Percentiles rank a stretch among this genome's conserved stretches.
Evolutionary conservation across 2,888 invertebrate species (phyloP).

Genomic region (Tetrapedia diversipes): DNA sequence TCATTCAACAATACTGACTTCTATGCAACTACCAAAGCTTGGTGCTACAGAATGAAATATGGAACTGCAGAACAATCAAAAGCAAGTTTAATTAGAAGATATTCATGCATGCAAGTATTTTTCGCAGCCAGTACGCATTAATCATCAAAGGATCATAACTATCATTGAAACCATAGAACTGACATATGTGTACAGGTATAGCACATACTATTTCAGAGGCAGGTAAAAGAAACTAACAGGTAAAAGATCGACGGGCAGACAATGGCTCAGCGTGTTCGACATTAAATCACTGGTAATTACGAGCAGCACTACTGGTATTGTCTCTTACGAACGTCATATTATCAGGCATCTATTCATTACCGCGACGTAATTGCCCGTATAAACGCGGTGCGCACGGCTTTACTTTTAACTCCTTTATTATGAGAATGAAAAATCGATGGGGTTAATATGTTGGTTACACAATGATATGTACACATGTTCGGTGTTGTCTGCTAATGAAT

Average conservation of each 20-base stretch:
- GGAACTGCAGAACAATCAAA: too few relatives aligned
- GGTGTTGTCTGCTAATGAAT: too few relatives aligned
- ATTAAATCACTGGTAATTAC: conserved; percentile 56
- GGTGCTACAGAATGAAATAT: too few relatives aligned
- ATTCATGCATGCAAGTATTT: too few relatives aligned
- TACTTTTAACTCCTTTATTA: conserved; percentile 49
- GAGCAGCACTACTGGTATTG: conserved; percentile 37
- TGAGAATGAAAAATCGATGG: conserved; percentile 55
- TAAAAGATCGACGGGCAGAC: conserved; percentile 30
- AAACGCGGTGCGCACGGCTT: conserved; percentile 31
- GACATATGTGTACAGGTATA: neutral
- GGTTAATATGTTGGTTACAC: conserved; percentile 5
- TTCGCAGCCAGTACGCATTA: too few relatives aligned
- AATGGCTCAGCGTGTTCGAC: conserved; percentile 21
- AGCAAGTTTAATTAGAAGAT: too few relatives aligned
- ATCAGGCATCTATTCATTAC: conserved; percentile 51
- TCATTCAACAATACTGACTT: too few relatives aligned
- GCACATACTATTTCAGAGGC: neutral
- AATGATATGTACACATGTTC: too few relatives aligned
- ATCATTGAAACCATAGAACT: neutral
- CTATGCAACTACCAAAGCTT: too few relatives aligned
- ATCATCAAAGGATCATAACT: too few relatives aligned
- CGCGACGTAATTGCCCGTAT: conserved; percentile 44
- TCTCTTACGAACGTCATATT: conserved; percentile 24
- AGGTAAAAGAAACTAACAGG: conserved; percentile 9